Conservation (phyloP, 2,888 invertebrate species). For the Diplolepis rosae region DNA sequence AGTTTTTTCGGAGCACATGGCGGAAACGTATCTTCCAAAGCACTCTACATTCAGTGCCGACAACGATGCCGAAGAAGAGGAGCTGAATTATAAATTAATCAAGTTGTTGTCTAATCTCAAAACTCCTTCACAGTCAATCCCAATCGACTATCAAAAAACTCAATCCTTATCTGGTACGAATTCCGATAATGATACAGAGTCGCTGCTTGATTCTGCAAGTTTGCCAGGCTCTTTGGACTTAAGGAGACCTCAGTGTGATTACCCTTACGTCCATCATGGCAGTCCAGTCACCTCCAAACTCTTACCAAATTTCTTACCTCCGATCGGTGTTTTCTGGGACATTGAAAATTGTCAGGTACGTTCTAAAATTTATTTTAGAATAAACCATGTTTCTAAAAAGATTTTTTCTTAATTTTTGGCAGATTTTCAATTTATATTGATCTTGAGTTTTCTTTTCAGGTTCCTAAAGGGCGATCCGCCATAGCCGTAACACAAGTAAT, state of each 20-base stretch:
- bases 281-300: slow-evolving; percentile 57
- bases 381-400: not conserved
- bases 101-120: slow-evolving; percentile 59
- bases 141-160: slow-evolving; percentile 48
- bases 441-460: slow-evolving; percentile 71
- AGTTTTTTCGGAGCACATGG: slow-evolving; percentile 54
- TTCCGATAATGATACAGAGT: slow-evolving; percentile 53
- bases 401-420: not conserved
- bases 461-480: slow-evolving; percentile 88
- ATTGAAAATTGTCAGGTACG: slow-evolving; percentile 90
- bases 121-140: slow-evolving; percentile 47
- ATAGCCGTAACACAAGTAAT: slow-evolving; percentile 85
- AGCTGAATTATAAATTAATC: slow-evolving; percentile 61
- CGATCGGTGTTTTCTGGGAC: slow-evolving; percentile 94
- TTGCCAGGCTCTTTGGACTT: slow-evolving; percentile 41
- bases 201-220: slow-evolving; percentile 44
- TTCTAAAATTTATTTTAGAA: slow-evolving; percentile 7
- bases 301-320: slow-evolving; percentile 74
- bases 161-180: slow-evolving; percentile 53
- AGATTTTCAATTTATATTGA: not conserved
- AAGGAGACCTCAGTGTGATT: slow-evolving; percentile 56
- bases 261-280: slow-evolving; percentile 58
- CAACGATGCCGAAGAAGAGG: slow-evolving; percentile 53
- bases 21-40: slow-evolving; percentile 49
- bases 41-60: slow-evolving; percentile 52